phyloP scores from a whole-genome alignment of 2,113 vertebrate species.

The Brienomyrus longianalis region DNA sequence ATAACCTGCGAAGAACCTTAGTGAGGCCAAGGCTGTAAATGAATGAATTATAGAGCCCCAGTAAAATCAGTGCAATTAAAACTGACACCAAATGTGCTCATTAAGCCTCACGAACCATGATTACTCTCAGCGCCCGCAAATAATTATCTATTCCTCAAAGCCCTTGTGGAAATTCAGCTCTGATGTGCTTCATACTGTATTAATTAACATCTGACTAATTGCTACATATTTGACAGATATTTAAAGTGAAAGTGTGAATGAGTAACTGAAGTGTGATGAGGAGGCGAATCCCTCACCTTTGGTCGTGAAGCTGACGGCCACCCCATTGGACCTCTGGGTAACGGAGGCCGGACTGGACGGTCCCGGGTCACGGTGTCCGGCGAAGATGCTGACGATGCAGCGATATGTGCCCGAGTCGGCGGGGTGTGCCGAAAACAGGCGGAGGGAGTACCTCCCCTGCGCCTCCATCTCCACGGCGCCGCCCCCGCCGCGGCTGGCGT shows the following conservation, averaged over 20 bases:
- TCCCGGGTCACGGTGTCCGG: slow-evolving; percentile 51
- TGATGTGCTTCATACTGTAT: neutral
- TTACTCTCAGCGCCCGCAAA: neutral
- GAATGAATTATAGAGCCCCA: neutral
- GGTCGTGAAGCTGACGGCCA: slow-evolving; percentile 67
- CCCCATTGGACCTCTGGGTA: slow-evolving; percentile 63
- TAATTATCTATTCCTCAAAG: neutral
- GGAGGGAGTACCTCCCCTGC: slow-evolving; percentile 62
- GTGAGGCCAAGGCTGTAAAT: neutral
- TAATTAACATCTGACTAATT: neutral
- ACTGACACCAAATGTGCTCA: neutral
- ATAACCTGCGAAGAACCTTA: neutral
- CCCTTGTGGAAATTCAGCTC: neutral
- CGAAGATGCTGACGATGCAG: slow-evolving; percentile 69
- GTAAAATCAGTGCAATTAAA: neutral
- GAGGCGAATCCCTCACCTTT: slow-evolving; percentile 61
- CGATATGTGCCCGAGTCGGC: slow-evolving; percentile 67
- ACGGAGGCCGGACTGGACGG: slow-evolving; percentile 59
- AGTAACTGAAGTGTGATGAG: neutral
- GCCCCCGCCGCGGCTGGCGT: slow-evolving; percentile 47
- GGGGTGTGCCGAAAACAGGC: slow-evolving; percentile 68
- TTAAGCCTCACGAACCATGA: neutral
- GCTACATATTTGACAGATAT: neutral
- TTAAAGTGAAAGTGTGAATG: neutral
- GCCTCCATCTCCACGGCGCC: slow-evolving; percentile 74